Evolutionary conservation across 2,888 invertebrate genomes (phyloP), one percentile per base, ranked within the genome.

Genomic region (Leptopilina syphax): DNA sequence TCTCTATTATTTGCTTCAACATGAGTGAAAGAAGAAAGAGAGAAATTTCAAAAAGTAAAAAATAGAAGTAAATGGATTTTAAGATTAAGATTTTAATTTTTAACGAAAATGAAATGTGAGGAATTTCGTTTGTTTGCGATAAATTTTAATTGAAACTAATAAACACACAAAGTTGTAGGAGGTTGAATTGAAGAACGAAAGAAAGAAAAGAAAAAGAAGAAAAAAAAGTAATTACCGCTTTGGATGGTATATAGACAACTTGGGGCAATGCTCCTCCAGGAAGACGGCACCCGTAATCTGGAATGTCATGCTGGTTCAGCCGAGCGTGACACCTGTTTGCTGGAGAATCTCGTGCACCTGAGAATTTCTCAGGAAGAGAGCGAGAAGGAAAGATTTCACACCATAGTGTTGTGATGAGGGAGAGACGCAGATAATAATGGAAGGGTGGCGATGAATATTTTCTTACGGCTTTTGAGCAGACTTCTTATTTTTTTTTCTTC

Each of bases 231-330:
- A 79, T 84, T 84, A 82, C 44, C 81, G 78, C 83, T 44, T 18
- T 18, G 18, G 79, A 83, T 79, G 81, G 80, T 81, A 81, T 50
- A 50, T 50, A 50, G 81, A 80, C 84, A 81, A 84, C 84, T 85
- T 84, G 86, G 85, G 85, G 85, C 87, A 86, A 85, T 84, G 86
- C 87, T 86, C 85, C 83, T 85, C 84, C 83, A 84, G 85, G 85
- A 86, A 86, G 85, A 86, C 83, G 85, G 84, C 85, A 86, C 86
- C 50, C 9, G 83, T 88, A 89, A 88, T 89, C 87, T 85, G 88
- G 88, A 89, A 87, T 88, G 87, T 88, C 87, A 87, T 87, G 87
- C 87, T 81, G 85, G 86, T 84, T 87, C 87, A 87, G 86, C 87
- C 85, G 85, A 88, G 88, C 89, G 87, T 89, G 87, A 88, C 88